Conservation (phyloP, 2,888 invertebrate species). For the Sarcophaga rosellei region DNA sequence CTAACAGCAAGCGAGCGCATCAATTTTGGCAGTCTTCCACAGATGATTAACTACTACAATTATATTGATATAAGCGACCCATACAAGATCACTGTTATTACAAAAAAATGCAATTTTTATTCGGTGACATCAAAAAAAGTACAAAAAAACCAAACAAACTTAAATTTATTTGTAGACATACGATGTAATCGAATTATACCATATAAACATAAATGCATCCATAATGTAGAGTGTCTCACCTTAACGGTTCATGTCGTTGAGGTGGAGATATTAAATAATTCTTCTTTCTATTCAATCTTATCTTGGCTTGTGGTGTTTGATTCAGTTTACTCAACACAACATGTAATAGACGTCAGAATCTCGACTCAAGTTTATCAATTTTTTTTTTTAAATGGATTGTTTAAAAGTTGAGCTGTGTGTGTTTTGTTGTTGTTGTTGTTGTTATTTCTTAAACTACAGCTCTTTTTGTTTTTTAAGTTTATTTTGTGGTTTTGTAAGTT, state of each 20-base stretch:
- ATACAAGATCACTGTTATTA: no score
- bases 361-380: conserved; percentile 39
- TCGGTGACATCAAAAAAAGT: no score
- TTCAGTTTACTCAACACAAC: neutral
- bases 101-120: no score
- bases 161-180: no score
- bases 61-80: no score
- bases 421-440: conserved; percentile 9
- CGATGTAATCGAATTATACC: no score
- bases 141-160: no score
- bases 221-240: neutral
- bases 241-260: neutral
- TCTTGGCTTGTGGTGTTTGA: neutral
- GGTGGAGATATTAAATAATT: neutral
- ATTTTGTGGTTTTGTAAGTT: conserved; percentile 29
- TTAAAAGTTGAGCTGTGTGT: conserved; percentile 17
- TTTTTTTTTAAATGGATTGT: conserved; percentile 38
- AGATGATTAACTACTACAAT: no score
- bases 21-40: no score
- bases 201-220: no score
- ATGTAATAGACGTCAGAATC: conserved; percentile 7
- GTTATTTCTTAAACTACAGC: neutral
- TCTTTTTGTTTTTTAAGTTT: neutral
- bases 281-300: neutral
- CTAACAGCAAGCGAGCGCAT: no score